phyloP scores from a whole-genome alignment of 2,797 vertebrate species.

The Heterohyrax brucei region DNA sequence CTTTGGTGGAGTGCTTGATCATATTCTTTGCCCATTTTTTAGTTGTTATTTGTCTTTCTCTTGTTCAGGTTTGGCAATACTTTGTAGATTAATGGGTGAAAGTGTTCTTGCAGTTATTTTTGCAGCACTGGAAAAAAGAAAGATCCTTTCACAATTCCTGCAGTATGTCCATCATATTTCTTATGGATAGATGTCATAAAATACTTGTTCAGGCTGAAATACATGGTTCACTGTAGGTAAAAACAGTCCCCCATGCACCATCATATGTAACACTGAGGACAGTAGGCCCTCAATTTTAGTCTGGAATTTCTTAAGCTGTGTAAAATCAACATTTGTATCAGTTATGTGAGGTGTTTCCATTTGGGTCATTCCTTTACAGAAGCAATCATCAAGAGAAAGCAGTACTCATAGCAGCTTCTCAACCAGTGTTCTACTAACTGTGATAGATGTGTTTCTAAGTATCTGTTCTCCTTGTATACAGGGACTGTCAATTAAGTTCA shows the following conservation, averaged over 20 bases:
- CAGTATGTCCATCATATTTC: constrained; percentile 72
- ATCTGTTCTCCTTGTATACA: neutral
- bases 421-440: neutral
- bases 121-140: constrained; percentile 72
- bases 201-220: constrained; percentile 75
- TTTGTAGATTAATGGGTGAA: neutral
- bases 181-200: constrained; percentile 74
- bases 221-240: constrained; percentile 15
- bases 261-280: neutral
- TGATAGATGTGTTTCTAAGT: neutral
- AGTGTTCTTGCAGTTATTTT: constrained; percentile 83
- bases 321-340: neutral
- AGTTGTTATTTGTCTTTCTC: too few species aligned
- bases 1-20: too few species aligned
- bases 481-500: too few species aligned
- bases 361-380: neutral
- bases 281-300: neutral
- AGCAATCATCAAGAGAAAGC: neutral
- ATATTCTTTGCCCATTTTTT: too few species aligned
- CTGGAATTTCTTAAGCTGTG: neutral
- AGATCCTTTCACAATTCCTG: constrained; percentile 83
- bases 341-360: neutral
- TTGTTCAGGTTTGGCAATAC: too few species aligned
- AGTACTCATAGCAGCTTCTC: neutral
- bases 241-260: neutral